Evolutionary conservation across 1,140 invertebrate species (phyloP), one percentile per base, ranked within the genome.

Genomic region (Marisa cornuarietis): DNA sequence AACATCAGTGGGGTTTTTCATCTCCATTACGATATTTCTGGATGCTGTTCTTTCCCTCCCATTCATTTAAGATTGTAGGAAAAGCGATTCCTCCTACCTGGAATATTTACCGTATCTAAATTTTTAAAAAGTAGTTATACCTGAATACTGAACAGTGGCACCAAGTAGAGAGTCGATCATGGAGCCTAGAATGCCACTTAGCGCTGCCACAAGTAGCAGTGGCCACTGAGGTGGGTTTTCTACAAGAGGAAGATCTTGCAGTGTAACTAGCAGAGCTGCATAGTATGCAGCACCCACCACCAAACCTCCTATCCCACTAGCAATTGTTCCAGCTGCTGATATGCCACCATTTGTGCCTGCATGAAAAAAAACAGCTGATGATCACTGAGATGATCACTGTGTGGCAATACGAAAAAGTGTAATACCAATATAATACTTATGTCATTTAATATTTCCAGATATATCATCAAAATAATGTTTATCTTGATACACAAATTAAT

Each of bases 271-370:
- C 42, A 96, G 86, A 5, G 93, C 91, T 20, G 95, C 80, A 89
- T 95, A 96, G 88, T 95, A 94, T 22, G 93, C 92, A 7, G 95
- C 77, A n/a, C 96, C 96, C 76, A 97, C 92, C 0, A 94, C 84
- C 0, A 93, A 84, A 24, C 96, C 96, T 61, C 96, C 96, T 66
- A 95, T 49, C 51, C 93, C 89, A 88, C 96, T 97, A 78, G 94
- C 93, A 1, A 95, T 22, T 1, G 95, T 91, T 71, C 96, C 96
- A 76, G 93, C 88, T 11, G 94, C 83, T 14, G 95, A 95, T 24
- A 97, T 93, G 49, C 93, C 96, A 69, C 96, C 96, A 91, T 97
- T 97, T 54, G 96, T 96, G 62, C 96, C 96, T 94, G 83, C 3
- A 6, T 42, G 31, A 42, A 42, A 42, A 42, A 42, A 42, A 42